phyloP scores from a whole-genome alignment of 2,113 vertebrate genomes.

The Oenanthe oenanthe region DNA sequence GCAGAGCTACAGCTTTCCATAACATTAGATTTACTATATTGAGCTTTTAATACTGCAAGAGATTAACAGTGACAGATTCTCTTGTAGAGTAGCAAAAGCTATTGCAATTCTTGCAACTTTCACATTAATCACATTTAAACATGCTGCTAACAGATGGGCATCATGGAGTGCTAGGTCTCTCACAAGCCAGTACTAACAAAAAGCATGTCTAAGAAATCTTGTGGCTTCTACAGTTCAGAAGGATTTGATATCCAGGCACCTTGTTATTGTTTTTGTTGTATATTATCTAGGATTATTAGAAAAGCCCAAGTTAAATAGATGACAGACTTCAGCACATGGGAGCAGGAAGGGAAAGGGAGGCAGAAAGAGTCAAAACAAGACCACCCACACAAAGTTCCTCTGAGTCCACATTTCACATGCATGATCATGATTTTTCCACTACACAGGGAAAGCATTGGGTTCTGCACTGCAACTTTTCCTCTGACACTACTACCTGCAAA shows the following conservation, averaged over 20 bases:
- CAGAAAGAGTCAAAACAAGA: constrained; percentile 39
- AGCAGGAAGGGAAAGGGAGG: not conserved
- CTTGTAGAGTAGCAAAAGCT: constrained; percentile 46
- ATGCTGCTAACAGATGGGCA: constrained; percentile 60
- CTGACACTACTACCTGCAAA: not conserved
- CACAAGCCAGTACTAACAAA: constrained; percentile 40
- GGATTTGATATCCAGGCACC: not conserved
- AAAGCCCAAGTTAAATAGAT: constrained; percentile 48
- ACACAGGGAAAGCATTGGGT: not conserved
- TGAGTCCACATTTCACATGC: not conserved
- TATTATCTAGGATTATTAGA: constrained; percentile 22
- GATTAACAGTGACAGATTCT: constrained; percentile 70
- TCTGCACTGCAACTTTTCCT: not conserved
- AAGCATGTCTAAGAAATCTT: constrained; percentile 25
- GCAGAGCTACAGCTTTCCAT: constrained; percentile 36
- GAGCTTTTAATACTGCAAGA: constrained; percentile 66
- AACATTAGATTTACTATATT: constrained; percentile 58
- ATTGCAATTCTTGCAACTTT: constrained; percentile 54
- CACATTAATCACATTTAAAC: constrained; percentile 62
- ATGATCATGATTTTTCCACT: not conserved
- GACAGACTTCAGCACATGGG: not conserved
- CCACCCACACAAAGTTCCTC: constrained; percentile 42
- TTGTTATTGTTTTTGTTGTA: constrained; percentile 31
- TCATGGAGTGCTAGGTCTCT: not conserved
- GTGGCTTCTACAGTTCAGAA: constrained; percentile 19